Evolutionary conservation across 2,797 vertebrate genomes (phyloP).

Genomic region (Lacerta agilis): DNA sequence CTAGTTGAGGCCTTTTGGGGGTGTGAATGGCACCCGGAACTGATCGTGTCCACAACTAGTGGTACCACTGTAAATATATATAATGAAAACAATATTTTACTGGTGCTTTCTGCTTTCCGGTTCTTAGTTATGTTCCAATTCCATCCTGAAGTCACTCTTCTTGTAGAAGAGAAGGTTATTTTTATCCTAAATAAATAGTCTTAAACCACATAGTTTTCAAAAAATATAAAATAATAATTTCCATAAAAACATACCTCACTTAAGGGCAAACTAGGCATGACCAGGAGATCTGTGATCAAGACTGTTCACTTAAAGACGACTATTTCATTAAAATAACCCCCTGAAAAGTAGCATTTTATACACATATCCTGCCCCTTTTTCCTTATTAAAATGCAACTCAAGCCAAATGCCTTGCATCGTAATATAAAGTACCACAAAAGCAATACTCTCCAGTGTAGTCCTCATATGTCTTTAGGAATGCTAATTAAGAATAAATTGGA

Average conservation of each 20-base stretch:
- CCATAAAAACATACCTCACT: background rate
- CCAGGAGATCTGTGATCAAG: background rate
- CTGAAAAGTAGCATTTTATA: background rate
- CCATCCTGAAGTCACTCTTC: slow-evolving; percentile 80
- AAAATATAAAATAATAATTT: background rate
- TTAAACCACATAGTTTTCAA: background rate
- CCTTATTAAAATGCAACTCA: background rate
- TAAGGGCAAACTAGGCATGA: background rate
- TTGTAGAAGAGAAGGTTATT: slow-evolving; percentile 78
- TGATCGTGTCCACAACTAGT: no score
- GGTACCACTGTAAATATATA: background rate
- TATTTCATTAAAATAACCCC: background rate
- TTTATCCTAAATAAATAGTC: slow-evolving; percentile 70
- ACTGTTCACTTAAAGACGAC: background rate
- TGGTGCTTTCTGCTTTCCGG: slow-evolving; percentile 80
- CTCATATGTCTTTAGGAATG: background rate
- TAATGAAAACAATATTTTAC: slow-evolving; percentile 65
- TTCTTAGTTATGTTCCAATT: slow-evolving; percentile 72
- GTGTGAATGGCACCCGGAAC: no score
- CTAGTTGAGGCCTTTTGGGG: no score
- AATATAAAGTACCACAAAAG: background rate
- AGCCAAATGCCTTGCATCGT: background rate
- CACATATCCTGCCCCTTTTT: no score
- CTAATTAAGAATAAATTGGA: background rate
- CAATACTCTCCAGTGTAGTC: background rate